Percentiles rank a stretch among this genome's conserved stretches.
Conservation (phyloP, 2,797 vertebrate species). For the Esox masquinongy region DNA sequence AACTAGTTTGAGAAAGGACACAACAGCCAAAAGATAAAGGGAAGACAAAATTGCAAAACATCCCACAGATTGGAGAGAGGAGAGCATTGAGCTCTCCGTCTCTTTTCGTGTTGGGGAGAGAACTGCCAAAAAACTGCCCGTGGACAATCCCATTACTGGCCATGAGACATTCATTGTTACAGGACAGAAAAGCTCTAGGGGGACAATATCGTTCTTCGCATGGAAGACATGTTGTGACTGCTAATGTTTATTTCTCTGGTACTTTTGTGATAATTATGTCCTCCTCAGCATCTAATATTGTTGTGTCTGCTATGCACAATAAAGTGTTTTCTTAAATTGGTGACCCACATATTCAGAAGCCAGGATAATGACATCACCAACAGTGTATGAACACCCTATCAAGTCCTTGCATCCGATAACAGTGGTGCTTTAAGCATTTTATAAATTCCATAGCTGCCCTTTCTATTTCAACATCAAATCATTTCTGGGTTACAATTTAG, state of each 20-base stretch:
- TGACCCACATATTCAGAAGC: conserved; percentile 62
- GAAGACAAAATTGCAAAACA: conserved; percentile 23
- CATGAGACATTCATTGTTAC: conserved; percentile 59
- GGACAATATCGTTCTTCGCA: conserved; percentile 9
- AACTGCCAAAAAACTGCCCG: conserved; percentile 46
- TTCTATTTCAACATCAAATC: no score
- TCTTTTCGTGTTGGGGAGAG: conserved; percentile 29
- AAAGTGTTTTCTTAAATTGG: conserved; percentile 39
- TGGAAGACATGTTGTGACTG: conserved; percentile 40
- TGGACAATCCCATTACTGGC: conserved; percentile 58
- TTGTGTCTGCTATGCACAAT: conserved; percentile 41
- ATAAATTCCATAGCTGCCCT: no score
- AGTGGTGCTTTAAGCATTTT: no score
- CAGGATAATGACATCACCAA: conserved; percentile 52
- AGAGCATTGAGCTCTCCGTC: conserved; percentile 36
- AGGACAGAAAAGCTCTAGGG: conserved; percentile 37
- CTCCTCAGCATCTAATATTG: conserved; percentile 48
- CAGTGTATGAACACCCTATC: conserved; percentile 51
- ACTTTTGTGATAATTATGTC: conserved; percentile 35
- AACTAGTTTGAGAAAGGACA: conserved; percentile 19
- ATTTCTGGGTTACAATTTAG: no score
- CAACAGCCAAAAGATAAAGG: conserved; percentile 38
- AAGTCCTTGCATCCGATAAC: conserved; percentile 34
- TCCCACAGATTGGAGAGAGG: neutral
- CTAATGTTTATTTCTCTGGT: conserved; percentile 42